Evolutionary conservation across 2,113 vertebrate species (phyloP).

Genomic region (Corythornis madagascariensis): DNA sequence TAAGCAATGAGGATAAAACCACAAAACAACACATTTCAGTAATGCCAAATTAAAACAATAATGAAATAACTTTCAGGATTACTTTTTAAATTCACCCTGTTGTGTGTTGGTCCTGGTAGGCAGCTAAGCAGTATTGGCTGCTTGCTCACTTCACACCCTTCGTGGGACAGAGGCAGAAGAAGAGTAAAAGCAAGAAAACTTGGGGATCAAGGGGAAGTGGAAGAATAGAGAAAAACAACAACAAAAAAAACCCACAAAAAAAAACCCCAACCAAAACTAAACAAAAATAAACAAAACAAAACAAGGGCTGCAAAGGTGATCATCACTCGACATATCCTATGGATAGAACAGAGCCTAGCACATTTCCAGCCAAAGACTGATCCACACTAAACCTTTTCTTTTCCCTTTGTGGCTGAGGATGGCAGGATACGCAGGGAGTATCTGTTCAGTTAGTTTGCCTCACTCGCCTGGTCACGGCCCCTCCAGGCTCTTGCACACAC

Average conservation of each 20-base stretch:
- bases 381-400: neutral
- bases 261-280: too few species aligned
- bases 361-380: neutral
- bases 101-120: neutral
- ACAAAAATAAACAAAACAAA: too few species aligned
- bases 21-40: neutral
- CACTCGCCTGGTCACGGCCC: neutral
- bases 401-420: neutral
- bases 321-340: neutral
- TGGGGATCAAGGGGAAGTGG: neutral
- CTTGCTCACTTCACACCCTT: fast-evolving
- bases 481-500: neutral
- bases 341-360: neutral
- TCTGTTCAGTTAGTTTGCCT: neutral
- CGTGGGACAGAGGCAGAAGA: neutral
- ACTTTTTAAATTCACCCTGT: neutral
- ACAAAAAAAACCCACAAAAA: neutral
- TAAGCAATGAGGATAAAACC: neutral
- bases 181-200: neutral
- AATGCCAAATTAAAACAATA: neutral
- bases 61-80: neutral
- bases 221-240: neutral
- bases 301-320: neutral
- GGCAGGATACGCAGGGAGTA: neutral
- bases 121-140: neutral